A percentile compares a stretch with the other conserved stretches of the same genome.
Conservation (phyloP, 2,113 vertebrate species). For the Hyperopisus bebe region DNA sequence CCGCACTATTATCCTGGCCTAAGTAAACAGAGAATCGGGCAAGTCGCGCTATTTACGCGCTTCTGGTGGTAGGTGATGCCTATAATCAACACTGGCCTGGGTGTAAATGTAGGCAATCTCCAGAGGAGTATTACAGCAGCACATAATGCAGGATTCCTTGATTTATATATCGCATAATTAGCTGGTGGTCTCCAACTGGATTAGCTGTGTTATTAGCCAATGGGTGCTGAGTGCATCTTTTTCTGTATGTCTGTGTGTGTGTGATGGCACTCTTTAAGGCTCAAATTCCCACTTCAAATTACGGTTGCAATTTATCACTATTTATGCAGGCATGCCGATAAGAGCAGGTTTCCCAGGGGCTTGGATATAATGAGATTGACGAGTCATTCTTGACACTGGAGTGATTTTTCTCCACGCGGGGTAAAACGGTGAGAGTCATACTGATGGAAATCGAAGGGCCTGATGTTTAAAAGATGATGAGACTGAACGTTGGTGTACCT, state of each 20-base stretch:
- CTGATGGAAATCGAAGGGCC: neutral
- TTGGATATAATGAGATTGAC: neutral
- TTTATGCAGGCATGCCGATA: neutral
- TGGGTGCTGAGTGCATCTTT: constrained; percentile 18
- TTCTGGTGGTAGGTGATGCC: neutral
- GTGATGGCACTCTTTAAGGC: neutral
- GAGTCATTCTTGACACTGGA: neutral
- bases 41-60: neutral
- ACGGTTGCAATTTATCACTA: neutral
- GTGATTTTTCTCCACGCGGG: neutral
- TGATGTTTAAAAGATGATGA: constrained; percentile 1
- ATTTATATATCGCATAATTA: constrained; percentile 14
- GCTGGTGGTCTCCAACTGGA: neutral
- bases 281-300: neutral
- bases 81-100: neutral
- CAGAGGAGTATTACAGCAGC: neutral
- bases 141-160: neutral
- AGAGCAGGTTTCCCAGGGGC: neutral
- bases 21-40: neutral
- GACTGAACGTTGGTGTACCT: neutral
- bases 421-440: neutral
- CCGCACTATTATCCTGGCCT: neutral
- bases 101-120: constrained; percentile 13
- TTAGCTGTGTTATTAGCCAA: neutral
- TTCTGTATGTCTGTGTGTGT: neutral